Evolutionary conservation across 1,140 invertebrate genomes (phyloP).

Genomic region (Drosophila asahinai): DNA sequence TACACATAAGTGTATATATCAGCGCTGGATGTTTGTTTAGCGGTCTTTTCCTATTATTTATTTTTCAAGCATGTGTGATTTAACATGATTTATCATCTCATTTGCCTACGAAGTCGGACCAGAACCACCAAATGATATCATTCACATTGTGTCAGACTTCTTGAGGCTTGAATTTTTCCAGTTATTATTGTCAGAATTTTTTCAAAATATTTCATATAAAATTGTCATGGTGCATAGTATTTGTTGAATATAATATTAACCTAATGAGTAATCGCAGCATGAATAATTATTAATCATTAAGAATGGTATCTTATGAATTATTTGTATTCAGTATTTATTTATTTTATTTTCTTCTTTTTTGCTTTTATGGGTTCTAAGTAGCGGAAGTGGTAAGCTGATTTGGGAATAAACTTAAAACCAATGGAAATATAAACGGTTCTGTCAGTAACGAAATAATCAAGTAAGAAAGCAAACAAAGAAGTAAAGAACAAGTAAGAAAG

Average conservation of each 20-base stretch:
- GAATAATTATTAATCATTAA: too few species aligned
- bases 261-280: background rate
- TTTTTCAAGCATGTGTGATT: slow-evolving; percentile 66
- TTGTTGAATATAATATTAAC: background rate
- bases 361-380: too few species aligned
- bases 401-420: too few species aligned
- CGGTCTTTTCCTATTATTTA: slow-evolving; percentile 47
- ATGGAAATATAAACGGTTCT: too few species aligned
- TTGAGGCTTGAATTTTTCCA: background rate
- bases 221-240: slow-evolving; percentile 5
- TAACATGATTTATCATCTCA: slow-evolving; percentile 71
- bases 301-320: too few species aligned
- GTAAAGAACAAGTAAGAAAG: too few species aligned
- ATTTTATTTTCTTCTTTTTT: too few species aligned
- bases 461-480: too few species aligned
- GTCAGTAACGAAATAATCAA: too few species aligned
- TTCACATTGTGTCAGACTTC: slow-evolving; percentile 44
- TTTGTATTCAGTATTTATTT: too few species aligned
- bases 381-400: too few species aligned
- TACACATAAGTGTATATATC: slow-evolving; percentile 12
- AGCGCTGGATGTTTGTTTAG: slow-evolving; percentile 46
- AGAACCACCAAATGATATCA: slow-evolving; percentile 49
- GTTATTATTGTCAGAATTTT: background rate
- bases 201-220: background rate
- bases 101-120: slow-evolving; percentile 35